Conservation (phyloP, 2,888 invertebrate species). For the Drosophila vallismaia region DNA sequence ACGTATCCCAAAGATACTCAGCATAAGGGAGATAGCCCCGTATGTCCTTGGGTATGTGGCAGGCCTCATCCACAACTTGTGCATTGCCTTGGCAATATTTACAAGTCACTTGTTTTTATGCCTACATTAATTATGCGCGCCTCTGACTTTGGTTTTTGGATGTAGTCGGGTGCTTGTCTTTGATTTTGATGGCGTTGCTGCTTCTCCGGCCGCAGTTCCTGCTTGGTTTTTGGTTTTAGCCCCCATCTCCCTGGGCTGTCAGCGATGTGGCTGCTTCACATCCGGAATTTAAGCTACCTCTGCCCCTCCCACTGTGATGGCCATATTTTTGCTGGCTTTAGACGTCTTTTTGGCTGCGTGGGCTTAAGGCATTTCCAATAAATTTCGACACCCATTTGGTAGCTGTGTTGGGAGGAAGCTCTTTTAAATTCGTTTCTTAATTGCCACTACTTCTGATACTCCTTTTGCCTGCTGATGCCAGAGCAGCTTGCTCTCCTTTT, state of each 20-base stretch:
- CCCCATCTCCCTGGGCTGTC: slow-evolving; percentile 25
- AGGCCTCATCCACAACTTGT: slow-evolving; percentile 48
- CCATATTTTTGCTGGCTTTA: slow-evolving; percentile 40
- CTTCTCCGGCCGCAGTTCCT: slow-evolving; percentile 58
- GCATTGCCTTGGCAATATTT: slow-evolving; percentile 75
- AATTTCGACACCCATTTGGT: slow-evolving; percentile 47
- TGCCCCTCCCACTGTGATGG: neutral
- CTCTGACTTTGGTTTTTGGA: slow-evolving; percentile 62
- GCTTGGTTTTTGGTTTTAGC: slow-evolving; percentile 58
- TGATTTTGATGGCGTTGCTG: slow-evolving; percentile 64
- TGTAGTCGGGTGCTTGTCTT: slow-evolving; percentile 51
- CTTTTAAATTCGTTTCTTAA: slow-evolving; percentile 44
- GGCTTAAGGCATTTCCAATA: slow-evolving; percentile 44
- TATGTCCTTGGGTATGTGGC: slow-evolving; percentile 3
- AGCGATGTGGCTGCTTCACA: slow-evolving; percentile 23
- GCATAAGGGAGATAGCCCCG: neutral
- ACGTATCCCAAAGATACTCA: slow-evolving; percentile 27
- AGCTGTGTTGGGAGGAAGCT: slow-evolving; percentile 16
- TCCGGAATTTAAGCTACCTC: neutral
- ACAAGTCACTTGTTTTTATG: slow-evolving; percentile 81
- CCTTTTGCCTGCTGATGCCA: neutral
- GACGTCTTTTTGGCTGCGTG: slow-evolving; percentile 25
- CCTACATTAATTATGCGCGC: slow-evolving; percentile 80
- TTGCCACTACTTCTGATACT: slow-evolving; percentile 16
- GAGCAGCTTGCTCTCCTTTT: slow-evolving; percentile 1